Conservation (phyloP, 1,140 invertebrate genomes). For the Drosophila santomea region DNA sequence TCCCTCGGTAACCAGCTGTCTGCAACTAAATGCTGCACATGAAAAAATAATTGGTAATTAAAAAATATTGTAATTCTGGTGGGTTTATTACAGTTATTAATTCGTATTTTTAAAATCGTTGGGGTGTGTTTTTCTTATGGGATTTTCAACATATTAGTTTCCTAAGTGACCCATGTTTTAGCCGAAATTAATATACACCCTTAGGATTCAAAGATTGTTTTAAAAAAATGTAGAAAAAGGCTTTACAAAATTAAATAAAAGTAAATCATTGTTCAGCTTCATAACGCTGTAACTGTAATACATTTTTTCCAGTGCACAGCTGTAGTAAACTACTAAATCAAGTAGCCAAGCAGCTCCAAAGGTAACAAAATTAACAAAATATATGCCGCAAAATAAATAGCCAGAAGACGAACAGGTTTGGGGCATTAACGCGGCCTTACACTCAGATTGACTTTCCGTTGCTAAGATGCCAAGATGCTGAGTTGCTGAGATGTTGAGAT, state of each 20-base stretch:
- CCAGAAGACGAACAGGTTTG: conserved; percentile 57
- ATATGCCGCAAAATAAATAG: conserved; percentile 51
- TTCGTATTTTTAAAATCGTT: no score
- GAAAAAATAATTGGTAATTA: neutral
- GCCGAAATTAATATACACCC: no score
- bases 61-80: no score
- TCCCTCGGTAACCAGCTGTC: conserved; percentile 9
- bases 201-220: no score
- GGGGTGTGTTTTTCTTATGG: neutral
- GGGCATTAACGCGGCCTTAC: conserved; percentile 45
- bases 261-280: no score
- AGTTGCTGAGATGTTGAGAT: conserved; percentile 4
- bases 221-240: no score
- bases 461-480: neutral
- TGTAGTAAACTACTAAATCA: conserved; percentile 51
- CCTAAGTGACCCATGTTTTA: no score
- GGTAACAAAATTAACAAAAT: conserved; percentile 51
- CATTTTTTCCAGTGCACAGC: conserved; percentile 7
- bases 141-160: neutral
- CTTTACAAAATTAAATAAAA: no score
- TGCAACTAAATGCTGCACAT: conserved; percentile 19
- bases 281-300: no score
- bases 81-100: no score
- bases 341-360: conserved; percentile 48
- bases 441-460: conserved; percentile 36